Conservation (phyloP, 53 echinoderm and acorn worm genomes). For the Apostichopus leukothele region DNA sequence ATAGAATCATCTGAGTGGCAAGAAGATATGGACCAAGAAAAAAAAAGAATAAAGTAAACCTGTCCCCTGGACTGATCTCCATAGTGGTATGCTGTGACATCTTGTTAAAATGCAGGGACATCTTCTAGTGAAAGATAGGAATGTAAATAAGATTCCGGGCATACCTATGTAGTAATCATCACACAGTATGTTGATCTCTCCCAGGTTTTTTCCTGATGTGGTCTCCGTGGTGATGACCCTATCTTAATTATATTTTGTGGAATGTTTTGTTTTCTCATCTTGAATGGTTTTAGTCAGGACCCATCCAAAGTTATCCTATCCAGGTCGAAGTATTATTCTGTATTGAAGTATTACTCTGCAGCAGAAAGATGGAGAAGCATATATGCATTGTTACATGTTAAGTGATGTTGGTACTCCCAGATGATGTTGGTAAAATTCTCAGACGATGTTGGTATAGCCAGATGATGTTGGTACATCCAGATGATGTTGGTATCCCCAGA, state of each 20-base stretch:
- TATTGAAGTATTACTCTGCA: neutral
- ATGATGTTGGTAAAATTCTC: no score
- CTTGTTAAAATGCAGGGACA: neutral
- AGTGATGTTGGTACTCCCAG: no score
- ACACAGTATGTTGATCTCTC: no score
- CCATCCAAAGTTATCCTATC: neutral
- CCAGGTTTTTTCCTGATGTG: no score
- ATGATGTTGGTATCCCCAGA: no score
- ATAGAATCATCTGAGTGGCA: neutral
- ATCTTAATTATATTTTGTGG: neutral
- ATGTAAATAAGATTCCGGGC: neutral
- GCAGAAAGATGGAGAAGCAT: no score
- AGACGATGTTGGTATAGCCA: no score
- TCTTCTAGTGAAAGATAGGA: neutral
- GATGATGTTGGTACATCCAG: no score
- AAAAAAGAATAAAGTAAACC: neutral
- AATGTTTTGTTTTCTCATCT: neutral
- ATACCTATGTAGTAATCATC: neutral
- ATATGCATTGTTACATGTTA: no score
- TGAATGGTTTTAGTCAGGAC: neutral
- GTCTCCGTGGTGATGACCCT: no score
- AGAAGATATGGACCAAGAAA: neutral
- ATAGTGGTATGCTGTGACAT: neutral
- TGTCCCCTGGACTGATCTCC: neutral
- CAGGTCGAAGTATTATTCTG: neutral